Conservation (phyloP, 30 jellyfish, hydroid and myxozoan species). For the Turritopsis rubra region DNA sequence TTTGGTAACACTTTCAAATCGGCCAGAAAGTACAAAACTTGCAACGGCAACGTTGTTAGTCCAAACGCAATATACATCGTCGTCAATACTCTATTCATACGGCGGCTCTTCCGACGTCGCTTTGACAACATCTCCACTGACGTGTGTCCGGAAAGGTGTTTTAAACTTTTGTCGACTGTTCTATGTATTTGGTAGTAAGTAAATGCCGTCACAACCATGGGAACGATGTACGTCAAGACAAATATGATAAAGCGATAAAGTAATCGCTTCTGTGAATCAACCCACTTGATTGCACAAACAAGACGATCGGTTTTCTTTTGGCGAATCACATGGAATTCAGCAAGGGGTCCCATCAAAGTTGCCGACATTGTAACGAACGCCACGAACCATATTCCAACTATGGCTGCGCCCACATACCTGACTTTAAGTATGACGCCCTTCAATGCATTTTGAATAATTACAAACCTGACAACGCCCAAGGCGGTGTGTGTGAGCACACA, state of each 20-base stretch:
- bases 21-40: slow-evolving; percentile 45
- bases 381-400: slow-evolving; percentile 48
- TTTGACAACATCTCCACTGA: slow-evolving; percentile 15
- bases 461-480: slow-evolving; percentile 49
- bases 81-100: slow-evolving; percentile 56
- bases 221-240: slow-evolving; percentile 48
- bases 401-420: slow-evolving; percentile 32
- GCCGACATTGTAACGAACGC: slow-evolving; percentile 55
- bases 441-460: slow-evolving; percentile 43
- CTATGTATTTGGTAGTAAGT: slow-evolving; percentile 46
- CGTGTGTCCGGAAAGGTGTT: slow-evolving; percentile 3
- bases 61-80: slow-evolving; percentile 51
- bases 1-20: slow-evolving; percentile 36
- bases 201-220: slow-evolving; percentile 52
- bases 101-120: slow-evolving; percentile 53
- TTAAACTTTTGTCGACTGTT: slow-evolving; percentile 29
- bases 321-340: background rate
- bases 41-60: slow-evolving; percentile 59
- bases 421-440: slow-evolving; percentile 18
- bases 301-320: background rate
- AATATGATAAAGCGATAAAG: slow-evolving; percentile 43
- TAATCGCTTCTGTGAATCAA: background rate
- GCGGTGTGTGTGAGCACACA: slow-evolving; percentile 79
- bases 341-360: slow-evolving; percentile 43
- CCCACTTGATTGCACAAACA: background rate